Base-by-base conservation (phyloP, 2,888 invertebrate species). In the Drosophila differens region DNA sequence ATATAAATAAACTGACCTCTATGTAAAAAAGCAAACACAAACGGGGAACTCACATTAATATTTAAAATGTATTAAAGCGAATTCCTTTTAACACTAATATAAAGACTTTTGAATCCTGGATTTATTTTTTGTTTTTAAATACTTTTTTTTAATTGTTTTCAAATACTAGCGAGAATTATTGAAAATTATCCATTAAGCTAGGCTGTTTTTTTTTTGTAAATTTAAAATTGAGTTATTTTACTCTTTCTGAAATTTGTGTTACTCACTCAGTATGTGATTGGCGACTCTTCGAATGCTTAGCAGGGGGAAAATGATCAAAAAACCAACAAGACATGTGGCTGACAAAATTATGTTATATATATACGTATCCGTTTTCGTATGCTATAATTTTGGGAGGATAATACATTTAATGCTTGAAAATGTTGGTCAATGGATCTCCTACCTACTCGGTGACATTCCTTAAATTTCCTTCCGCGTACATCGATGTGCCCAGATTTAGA, bases 1-100 rank as follows among this genome's bases (percentile, higher is more conserved):
- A 93, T 25, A 93, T 59, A 2, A 94, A 35, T 0, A 94, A 92
- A 54, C 94, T 94, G 59, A 91, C 72, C 79, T 91, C 93, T 93
- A 58, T 2, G 22, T 14, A 22, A 37, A 9, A 33, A 65, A 60
- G 54, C 4, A 33, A 67, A 55, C 53, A 51, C 22, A n/a, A 4
- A 35, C 14, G n/a, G 5, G 5, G 44, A 33, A 10, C 9, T 6
- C n/a, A 28, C 1, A 4, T n/a, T 5, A 60, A 3, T 33, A 14
- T 14, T 19, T 30, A 30, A 47, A 3, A 6, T 44, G 6, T 22
- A 0, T 6, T 6, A 22, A 47, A 2, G 14, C 44, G 6, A 44
- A 22, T 14, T 1, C 0, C 6, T 14, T 22, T 44, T 12, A 22
- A 12, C 1, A 22, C 12, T 6, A 44, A n/a, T n/a, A n/a, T 3